A percentile compares a stretch with the other conserved stretches of the same genome.
Conservation (phyloP, 2,113 vertebrate species). For the Pelecanus crispus region DNA sequence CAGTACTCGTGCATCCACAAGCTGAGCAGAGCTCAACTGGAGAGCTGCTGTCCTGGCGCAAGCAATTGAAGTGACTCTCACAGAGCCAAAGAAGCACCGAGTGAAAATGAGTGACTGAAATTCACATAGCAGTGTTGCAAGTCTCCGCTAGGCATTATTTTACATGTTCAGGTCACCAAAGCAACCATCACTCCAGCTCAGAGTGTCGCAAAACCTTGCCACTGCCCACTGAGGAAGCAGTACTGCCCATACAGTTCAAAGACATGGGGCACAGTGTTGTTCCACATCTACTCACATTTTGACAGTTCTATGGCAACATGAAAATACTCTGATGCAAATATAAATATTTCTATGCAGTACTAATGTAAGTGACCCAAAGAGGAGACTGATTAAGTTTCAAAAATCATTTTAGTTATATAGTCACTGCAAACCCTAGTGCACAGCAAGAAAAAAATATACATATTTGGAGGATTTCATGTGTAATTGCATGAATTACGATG, state of each 20-base stretch:
- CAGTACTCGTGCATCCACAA: fast-evolving
- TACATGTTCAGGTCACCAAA: background rate
- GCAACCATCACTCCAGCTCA: background rate
- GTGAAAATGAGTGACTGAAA: background rate
- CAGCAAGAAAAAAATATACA: background rate
- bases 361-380: background rate
- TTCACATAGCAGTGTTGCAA: background rate
- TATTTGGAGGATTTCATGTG: background rate
- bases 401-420: background rate
- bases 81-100: fast-evolving
- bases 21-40: background rate
- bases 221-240: background rate
- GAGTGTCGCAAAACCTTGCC: background rate
- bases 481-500: background rate
- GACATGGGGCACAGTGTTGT: fast-evolving
- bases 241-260: background rate
- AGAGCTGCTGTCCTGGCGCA: background rate
- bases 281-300: background rate
- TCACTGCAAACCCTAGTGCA: background rate
- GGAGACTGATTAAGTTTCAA: background rate
- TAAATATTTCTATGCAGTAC: background rate
- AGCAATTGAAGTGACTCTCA: background rate
- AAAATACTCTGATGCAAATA: background rate
- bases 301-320: background rate
- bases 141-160: background rate